Evolutionary conservation across 2,888 invertebrate species (phyloP), one percentile per base, ranked within the genome.

Genomic region (Cryptocephalus moraei): DNA sequence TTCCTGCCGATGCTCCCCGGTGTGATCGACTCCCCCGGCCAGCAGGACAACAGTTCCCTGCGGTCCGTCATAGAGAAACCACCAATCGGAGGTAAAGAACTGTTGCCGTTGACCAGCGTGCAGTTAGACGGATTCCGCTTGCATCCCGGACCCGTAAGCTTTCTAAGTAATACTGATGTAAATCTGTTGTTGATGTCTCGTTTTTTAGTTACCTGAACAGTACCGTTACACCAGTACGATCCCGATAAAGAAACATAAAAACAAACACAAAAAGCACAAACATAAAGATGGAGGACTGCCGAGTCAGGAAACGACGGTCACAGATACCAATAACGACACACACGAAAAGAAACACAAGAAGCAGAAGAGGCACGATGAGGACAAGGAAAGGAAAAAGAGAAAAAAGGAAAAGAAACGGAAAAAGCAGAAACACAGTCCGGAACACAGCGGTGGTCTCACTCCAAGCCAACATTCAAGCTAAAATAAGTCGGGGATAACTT

Each of bases 261-360:
- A 91, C 66, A 92, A 93, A 70, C 93, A 94, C 68, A 93, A 93
- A 77, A 91, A 91, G 66, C 92, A 91, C 62, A 91, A 91, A 72
- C 90, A 91, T 65, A 91, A 91, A 75, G 89, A 89, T 61, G 89
- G 90, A 11, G 85, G 86, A 48, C 78, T 82, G 39, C 82, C 82
- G 39, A 81, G 79, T 53, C 87, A 85, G 64, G 89, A 89, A 67
- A 81, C 86, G 50, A 80, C 85, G 39, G 68, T 86, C 39, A 80
- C 86, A 64, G 72, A 71, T 53, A 60, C 67, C 22, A 75, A 75
- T 32, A 80, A 83, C 49, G 91, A 91, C 66, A 86, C 89, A 12
- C 91, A 91, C 62, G 93, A 93, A 65, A 93, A 92, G 78, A 93
- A 93, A 68, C 92, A 92, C 70, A 93, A 92, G 76, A 93, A 92